A percentile compares a stretch with the other conserved stretches of the same genome.
Conservation (phyloP, 2,888 invertebrate genomes). For the Drosophila nr. medialis region DNA sequence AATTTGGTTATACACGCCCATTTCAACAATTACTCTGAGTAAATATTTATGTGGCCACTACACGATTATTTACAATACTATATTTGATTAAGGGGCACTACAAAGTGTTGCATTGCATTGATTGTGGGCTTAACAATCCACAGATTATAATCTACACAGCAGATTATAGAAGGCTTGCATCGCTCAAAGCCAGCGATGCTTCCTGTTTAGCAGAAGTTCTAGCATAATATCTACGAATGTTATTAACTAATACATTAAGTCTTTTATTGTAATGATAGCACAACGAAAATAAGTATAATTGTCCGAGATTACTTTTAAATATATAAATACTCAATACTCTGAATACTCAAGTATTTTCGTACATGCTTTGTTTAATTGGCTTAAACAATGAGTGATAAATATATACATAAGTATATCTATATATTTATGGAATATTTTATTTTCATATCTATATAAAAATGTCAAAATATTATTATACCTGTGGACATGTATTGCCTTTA, state of each 20-base stretch:
- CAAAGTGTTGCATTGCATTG: conserved; percentile 7
- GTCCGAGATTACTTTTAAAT: not conserved
- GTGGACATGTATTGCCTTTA: not conserved
- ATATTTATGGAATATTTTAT: not conserved
- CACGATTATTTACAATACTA: conserved; percentile 24
- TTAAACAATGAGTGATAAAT: not conserved
- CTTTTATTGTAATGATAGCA: not conserved
- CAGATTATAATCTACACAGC: not conserved
- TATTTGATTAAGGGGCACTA: conserved; percentile 33
- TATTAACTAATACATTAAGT: not conserved
- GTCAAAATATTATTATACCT: not conserved
- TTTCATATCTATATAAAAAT: not conserved
- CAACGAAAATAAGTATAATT: not conserved
- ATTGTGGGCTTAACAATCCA: conserved; percentile 26
- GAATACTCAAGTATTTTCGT: not conserved
- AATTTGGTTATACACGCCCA: conserved; percentile 26
- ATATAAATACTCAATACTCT: too few relatives aligned
- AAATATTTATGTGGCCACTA: conserved; percentile 42
- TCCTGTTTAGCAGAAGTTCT: conserved; percentile 27
- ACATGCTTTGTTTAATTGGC: not conserved
- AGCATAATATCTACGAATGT: not conserved
- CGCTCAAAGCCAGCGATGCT: conserved; percentile 13
- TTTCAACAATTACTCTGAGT: conserved; percentile 23
- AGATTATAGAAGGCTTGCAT: conserved; percentile 10
- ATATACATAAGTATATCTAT: not conserved